Evolutionary conservation across 2,113 vertebrate species (phyloP), one percentile per base, ranked within the genome.

Genomic region (Dendrocopos noguchii): DNA sequence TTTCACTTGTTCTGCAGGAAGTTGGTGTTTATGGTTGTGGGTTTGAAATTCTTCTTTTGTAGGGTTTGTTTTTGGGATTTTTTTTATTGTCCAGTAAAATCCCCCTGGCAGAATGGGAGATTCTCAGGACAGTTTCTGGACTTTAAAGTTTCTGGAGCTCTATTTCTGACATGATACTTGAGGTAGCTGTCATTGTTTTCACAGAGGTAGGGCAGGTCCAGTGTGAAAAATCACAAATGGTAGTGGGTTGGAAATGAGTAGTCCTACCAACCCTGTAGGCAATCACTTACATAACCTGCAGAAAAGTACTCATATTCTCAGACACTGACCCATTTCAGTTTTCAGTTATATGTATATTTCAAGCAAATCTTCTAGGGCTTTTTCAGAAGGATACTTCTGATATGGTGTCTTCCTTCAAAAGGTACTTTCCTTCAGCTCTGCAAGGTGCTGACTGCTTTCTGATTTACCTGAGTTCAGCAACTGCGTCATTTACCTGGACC

Each of bases 1-100:
- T 93, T 93, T 71, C 36, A 78, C 47, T 87, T 89, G n/a, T 67
- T 90, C 70, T 80, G 15, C 18, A 84, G 79, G 82, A 94, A 95
- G 65, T 24, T 89, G 28, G 64, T 91, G 15, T 39, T 89, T 75
- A 22, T 70, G 31, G 15, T 36, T 82, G 63, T 75, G 29, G 12
- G 24, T 50, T 89, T 60, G 21, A 33, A 6, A 0, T 10, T 36
- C 39, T n/a, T 0, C 44, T 72, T 15, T 60, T 33, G n/a, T 31
- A 47, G 21, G 17, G 7, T 33, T 66, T 46, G 8, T 8, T 27
- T 20, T 42, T 22, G 42, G 42, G 3, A 7, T 65, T 53, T n/a
- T 11, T 25, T 39, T 59, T 46, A 44, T 53, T 39, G 17, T 61
- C 57, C 11, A 66, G 21, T 88, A 74, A 56, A 85, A 77, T 87